phyloP scores from a whole-genome alignment of 2,888 invertebrate genomes.

The Aporophyla nigra region DNA sequence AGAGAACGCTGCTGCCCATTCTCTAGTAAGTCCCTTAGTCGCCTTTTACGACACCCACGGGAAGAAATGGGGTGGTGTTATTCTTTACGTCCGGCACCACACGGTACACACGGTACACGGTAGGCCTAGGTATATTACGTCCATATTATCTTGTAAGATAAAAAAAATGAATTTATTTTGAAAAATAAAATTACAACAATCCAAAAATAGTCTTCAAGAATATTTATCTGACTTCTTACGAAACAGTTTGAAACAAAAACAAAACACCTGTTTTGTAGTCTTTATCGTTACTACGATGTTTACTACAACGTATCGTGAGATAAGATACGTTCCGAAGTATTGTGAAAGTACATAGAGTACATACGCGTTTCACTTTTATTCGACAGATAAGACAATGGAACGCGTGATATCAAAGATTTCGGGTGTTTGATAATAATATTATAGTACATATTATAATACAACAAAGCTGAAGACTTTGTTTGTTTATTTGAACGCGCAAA shows the following conservation, averaged over 20 bases:
- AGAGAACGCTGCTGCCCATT: too few relatives aligned
- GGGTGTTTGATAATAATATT: conserved; percentile 54
- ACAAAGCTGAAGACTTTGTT: background rate
- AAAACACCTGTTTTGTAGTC: conserved; percentile 65
- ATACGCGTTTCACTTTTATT: conserved; percentile 68
- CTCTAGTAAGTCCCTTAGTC: too few relatives aligned
- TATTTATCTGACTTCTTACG: conserved; percentile 30
- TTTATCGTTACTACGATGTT: conserved; percentile 83
- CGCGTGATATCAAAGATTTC: conserved; percentile 51
- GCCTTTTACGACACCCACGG: too few relatives aligned
- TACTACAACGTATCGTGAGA: conserved; percentile 75
- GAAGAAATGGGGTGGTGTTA: too few relatives aligned
- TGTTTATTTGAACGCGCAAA: background rate
- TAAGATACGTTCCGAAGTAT: conserved; percentile 64
- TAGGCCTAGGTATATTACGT: too few relatives aligned
- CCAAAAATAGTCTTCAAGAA: conserved; percentile 42
- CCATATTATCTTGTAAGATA: too few relatives aligned
- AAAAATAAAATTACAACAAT: background rate
- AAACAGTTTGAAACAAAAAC: conserved; percentile 51
- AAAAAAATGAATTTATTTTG: too few relatives aligned
- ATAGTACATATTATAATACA: background rate
- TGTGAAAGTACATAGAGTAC: conserved; percentile 66
- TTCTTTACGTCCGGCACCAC: too few relatives aligned
- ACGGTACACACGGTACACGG: too few relatives aligned
- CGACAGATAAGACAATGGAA: conserved; percentile 42